Conservation (phyloP, 2,113 vertebrate species). For the Otus sunia region DNA sequence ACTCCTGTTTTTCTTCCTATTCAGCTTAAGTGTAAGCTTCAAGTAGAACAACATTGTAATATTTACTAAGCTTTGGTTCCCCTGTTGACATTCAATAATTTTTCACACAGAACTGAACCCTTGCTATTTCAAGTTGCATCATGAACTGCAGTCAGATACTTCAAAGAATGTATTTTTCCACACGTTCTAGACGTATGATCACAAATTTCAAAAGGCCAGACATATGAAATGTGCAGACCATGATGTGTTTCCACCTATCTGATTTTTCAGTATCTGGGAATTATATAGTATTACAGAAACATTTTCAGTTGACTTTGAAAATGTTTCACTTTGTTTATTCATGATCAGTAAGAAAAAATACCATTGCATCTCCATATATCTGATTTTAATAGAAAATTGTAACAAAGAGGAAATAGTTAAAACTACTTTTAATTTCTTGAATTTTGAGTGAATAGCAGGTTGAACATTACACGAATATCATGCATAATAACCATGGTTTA, state of each 20-base stretch:
- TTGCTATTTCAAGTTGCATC: neutral
- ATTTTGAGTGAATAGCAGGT: neutral
- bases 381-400: neutral
- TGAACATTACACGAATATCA: neutral
- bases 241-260: neutral
- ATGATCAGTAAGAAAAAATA: neutral
- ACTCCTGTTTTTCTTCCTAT: accelerated
- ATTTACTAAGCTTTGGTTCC: neutral
- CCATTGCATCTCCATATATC: neutral
- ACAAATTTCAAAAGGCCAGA: neutral
- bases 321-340: neutral
- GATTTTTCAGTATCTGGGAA: neutral
- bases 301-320: neutral
- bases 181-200: neutral
- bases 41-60: neutral
- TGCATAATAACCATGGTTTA: neutral
- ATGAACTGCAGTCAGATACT: neutral
- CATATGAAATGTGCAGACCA: neutral
- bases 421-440: neutral
- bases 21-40: neutral
- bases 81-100: neutral
- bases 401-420: neutral
- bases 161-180: neutral
- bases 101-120: neutral
- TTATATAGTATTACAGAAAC: neutral